phyloP scores from a whole-genome alignment of 2,113 vertebrate genomes.

The Chamaetylas fuelleborni region DNA sequence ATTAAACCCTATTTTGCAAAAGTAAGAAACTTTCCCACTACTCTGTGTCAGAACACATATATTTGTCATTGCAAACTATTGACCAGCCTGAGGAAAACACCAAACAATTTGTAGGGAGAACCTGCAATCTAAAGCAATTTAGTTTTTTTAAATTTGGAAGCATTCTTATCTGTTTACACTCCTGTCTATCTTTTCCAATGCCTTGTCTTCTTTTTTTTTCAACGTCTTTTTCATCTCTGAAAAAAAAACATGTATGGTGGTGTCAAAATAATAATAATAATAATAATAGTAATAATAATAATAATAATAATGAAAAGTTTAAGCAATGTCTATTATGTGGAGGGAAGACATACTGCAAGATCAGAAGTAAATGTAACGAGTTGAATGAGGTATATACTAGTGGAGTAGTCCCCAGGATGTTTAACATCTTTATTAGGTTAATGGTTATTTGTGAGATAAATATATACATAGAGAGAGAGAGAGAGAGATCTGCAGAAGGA shows the following conservation, averaged over 20 bases:
- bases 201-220: not conserved
- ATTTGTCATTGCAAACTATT: not conserved
- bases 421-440: not conserved
- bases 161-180: not conserved
- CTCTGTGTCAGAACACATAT: not conserved
- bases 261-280: not conserved
- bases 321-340: not conserved
- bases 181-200: not conserved
- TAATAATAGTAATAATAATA: not conserved
- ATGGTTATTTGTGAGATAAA: not conserved
- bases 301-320: not conserved
- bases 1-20: not conserved
- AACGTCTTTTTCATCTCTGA: not conserved
- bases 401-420: not conserved
- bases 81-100: not conserved
- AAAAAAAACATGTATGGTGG: not conserved
- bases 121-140: not conserved
- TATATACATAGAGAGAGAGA: not conserved
- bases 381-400: not conserved
- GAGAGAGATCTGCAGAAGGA: not conserved
- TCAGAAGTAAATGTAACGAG: not conserved
- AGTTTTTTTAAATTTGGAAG: not conserved
- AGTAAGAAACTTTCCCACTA: not conserved
- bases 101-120: not conserved
- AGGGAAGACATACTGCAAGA: not conserved